Base-by-base conservation (phyloP, 64 coral and sea anemone genomes). In the Stichodactyla helianthus region DNA sequence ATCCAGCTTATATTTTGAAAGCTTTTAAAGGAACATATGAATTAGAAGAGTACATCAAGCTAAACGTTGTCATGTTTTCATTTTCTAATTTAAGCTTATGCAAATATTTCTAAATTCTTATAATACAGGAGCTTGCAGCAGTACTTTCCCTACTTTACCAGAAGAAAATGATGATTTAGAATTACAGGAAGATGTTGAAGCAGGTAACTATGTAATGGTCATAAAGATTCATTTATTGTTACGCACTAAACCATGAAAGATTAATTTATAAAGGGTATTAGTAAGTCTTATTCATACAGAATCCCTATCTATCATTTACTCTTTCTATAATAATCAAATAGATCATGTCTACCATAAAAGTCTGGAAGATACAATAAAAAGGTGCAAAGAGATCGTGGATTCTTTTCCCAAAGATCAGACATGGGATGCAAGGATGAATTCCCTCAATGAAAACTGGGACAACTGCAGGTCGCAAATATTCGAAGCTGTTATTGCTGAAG, bases 311-410 rank as follows among this genome's bases (percentile, higher is more conserved):
- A 7, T 57, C 55, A 57, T 9, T 76, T 27, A 35, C 17, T 77
- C 50, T 27, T 31, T 64, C 2, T 64, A 16, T 13, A n/a, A n/a
- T 77, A 77, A 25, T 35, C 4, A 28, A 77, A 27, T 6, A 77
- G 74, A 77, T 77, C 23, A 77, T 51, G 44, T 50, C 44, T 10
- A 25, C 74, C 74, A 77, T 27, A 15, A 83, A 55, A 83, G 51
- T 89, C 81, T 89, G 52, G 79, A 89, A 65, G 80, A 83, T 62
- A 64, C 80, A 51, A 82, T 89, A 57, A 89, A 89, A 82, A 83
- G 53, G n/a, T 62, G 78, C 65, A 27, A 89, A 79, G 57, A 82
- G 79, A 59, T 89, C 1, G 57, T 82, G 57, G 79, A 82, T 51
- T 62, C n/a, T 56, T 83, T 61, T 35, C 77, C 28, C 23, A 82